These are phyloP conservation scores for Drosophila ananassae DNA, from an alignment of 1,140 invertebrate species.

Conservation along the genomic window DNA sequence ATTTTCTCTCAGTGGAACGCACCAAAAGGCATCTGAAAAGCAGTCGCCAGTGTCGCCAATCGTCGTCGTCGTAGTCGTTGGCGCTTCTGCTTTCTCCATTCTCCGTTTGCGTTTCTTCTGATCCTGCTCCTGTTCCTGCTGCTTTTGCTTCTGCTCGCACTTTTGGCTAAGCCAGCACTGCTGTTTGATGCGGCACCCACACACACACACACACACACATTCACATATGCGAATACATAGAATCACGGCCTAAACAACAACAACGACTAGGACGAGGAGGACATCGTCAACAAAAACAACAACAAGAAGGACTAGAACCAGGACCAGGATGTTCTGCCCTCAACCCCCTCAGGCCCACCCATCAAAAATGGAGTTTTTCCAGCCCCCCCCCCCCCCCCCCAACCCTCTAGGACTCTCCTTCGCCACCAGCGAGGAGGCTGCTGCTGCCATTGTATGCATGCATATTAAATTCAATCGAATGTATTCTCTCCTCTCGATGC, in stretches of 20 bases:
- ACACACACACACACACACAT: conserved; percentile 3
- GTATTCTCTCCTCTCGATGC: conserved; percentile 73
- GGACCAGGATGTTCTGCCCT: conserved; percentile 2
- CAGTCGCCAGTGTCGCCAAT: conserved; percentile 48
- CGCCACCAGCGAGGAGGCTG: conserved; percentile 8
- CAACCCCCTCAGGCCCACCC: neutral
- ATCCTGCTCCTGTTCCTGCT: conserved; percentile 30
- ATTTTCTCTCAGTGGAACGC: conserved; percentile 34
- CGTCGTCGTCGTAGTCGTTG: conserved; percentile 32
- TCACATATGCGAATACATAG: conserved; percentile 37
- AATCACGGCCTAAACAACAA: conserved; percentile 67
- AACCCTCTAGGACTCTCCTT: conserved; percentile 6
- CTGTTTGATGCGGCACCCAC: conserved; percentile 62
- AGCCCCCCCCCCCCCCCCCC: neutral
- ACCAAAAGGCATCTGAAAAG: conserved; percentile 49
- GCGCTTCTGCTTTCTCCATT: conserved; percentile 29
- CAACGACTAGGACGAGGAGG: conserved; percentile 9
- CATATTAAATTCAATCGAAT: conserved; percentile 84
- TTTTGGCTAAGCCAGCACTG: conserved; percentile 65
- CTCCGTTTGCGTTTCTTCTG: conserved; percentile 39
- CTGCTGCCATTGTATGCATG: conserved; percentile 78
- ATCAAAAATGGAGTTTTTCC: conserved; percentile 21
- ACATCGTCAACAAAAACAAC: conserved; percentile 13
- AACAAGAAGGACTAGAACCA: conserved; percentile 9
- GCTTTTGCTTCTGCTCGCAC: conserved; percentile 61